Base-by-base conservation (phyloP, 2,888 invertebrate species). In the Amorpha juglandis region DNA sequence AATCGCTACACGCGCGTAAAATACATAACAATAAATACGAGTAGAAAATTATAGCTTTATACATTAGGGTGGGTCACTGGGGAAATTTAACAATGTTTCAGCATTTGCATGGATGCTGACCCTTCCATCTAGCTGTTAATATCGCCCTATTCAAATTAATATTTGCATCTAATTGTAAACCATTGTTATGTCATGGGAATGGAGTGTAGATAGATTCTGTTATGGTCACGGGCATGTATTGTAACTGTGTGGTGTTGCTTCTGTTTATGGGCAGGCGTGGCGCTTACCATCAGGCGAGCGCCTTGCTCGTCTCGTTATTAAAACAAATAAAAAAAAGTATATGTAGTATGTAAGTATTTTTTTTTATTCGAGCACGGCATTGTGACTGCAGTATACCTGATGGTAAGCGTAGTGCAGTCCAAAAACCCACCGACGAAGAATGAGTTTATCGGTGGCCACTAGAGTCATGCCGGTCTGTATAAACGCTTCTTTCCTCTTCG, bases 81-180 rank as follows among this genome's bases (percentile, higher is more conserved):
- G 92, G 92, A 92, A 92, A 91, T 92, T 80, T 80, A 83, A 81
- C 81, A 83, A 79, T 78, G 77, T 73, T 74, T 69, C 58, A 74
- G 79, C 82, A 88, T 89, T 88, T 89, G 87, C 87, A 85, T 87
- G 83, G 81, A 76, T 70, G 82, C 84, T 90, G 90, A 91, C 91
- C 91, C 89, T 79, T 75, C 77, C 71, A 75, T 77, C 71, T 78
- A 79, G 72, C 71, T 75, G 81, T 87, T 89, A 87, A 86, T 83
- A 83, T 81, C 74, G 74, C 78, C 80, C 84, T 73, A 80, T 87
- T 81, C 81, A 83, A 86, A 87, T 87, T 78, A 70, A 86, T 89
- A 91, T 92, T 91, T 91, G 89, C 92, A 91, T 91, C 83, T 91
- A 89, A 90, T 90, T 90, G 87, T 88, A 80, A 86, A 82, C 85